phyloP scores from a whole-genome alignment of 2,888 invertebrate species.

The Gastracanthus pulcherrimus region DNA sequence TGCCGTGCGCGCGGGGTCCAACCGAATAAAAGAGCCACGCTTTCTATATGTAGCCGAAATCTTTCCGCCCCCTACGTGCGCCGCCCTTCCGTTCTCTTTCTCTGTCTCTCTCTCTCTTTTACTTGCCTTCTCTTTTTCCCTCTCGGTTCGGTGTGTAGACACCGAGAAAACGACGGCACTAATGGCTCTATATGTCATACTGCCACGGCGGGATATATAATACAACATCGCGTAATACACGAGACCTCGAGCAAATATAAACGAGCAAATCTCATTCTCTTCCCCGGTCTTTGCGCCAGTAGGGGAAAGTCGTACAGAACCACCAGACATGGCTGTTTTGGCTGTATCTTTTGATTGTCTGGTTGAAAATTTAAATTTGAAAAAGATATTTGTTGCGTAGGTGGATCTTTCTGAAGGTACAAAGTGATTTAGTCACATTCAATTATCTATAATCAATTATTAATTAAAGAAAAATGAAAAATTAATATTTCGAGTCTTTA shows the following conservation, averaged over 20 bases:
- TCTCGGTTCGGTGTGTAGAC: neutral
- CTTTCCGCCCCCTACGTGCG: constrained; percentile 58
- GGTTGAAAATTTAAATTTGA: too few relatives aligned
- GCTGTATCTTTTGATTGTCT: too few relatives aligned
- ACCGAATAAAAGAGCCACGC: constrained; percentile 61
- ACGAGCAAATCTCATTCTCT: constrained; percentile 4
- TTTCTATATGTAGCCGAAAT: constrained; percentile 62
- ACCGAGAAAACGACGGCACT: neutral
- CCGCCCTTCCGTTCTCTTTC: constrained; percentile 46
- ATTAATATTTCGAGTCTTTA: too few relatives aligned
- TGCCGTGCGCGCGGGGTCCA: constrained; percentile 29
- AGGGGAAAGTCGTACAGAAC: too few relatives aligned
- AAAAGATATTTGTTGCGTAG: too few relatives aligned
- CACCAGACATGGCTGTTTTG: too few relatives aligned
- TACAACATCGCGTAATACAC: neutral
- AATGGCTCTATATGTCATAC: constrained; percentile 13
- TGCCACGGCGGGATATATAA: neutral
- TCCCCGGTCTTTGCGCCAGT: too few relatives aligned
- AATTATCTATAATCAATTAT: too few relatives aligned
- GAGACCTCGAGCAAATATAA: neutral
- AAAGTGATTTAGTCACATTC: too few relatives aligned
- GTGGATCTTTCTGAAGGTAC: too few relatives aligned
- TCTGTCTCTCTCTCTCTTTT: constrained; percentile 1
- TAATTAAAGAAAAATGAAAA: too few relatives aligned
- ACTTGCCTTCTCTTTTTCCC: too few relatives aligned